phyloP scores from a whole-genome alignment of 2,797 vertebrate species.

The Sylvia borin region DNA sequence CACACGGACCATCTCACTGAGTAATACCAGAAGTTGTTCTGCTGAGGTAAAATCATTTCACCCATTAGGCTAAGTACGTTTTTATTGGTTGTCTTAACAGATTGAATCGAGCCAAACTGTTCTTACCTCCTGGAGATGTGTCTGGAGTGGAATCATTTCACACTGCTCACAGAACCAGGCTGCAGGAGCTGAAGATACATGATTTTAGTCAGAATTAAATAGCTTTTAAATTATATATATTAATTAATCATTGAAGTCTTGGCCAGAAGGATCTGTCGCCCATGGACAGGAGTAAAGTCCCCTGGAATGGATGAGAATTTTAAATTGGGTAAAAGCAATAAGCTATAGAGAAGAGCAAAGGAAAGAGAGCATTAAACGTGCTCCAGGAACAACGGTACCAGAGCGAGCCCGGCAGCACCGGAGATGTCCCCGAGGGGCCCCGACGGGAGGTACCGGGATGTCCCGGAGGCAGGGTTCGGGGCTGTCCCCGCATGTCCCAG shows the following conservation, averaged over 20 bases:
- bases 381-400: conserved; percentile 16
- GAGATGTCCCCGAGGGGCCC: neutral
- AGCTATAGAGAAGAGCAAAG: conserved; percentile 64
- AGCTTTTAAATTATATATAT: neutral
- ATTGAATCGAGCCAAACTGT: neutral
- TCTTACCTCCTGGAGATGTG: neutral
- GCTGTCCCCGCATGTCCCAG: neutral
- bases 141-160: neutral
- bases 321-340: conserved; percentile 16
- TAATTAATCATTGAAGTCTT: neutral
- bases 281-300: neutral
- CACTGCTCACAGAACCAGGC: neutral
- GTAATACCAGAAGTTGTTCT: neutral
- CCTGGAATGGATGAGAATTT: conserved; percentile 37
- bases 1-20: neutral
- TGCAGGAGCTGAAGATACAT: neutral
- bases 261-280: neutral
- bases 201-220: neutral
- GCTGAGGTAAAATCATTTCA: neutral
- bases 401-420: neutral
- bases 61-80: neutral
- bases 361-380: neutral
- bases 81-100: neutral
- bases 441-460: neutral
- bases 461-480: neutral